These are phyloP conservation scores for Rhopalosiphum nymphaeae DNA, from an alignment of 2,888 invertebrate species.

Conservation along the genomic window DNA sequence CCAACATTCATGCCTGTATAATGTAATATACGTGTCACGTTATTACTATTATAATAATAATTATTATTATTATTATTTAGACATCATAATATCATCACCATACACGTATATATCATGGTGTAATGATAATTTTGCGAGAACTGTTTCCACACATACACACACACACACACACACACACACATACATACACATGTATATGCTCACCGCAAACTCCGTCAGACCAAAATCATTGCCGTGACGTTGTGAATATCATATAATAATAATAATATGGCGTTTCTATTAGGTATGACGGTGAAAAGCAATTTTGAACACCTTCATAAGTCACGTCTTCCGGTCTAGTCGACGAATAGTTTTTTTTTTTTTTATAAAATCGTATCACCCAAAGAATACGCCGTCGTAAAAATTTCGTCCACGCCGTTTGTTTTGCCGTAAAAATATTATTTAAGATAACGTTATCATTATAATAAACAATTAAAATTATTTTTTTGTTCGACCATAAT, in stretches of 20 bases:
- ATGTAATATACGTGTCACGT: not conserved
- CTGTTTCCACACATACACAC: not conserved
- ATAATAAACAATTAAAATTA: not conserved
- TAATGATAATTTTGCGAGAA: not conserved
- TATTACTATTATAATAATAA: not conserved
- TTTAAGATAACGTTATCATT: not conserved
- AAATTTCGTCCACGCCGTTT: not conserved
- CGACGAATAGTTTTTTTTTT: not conserved
- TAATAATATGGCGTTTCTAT: conserved; percentile 1
- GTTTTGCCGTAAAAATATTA: not conserved
- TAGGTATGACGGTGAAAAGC: conserved; percentile 26
- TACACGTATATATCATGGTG: too few species aligned
- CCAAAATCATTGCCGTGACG: not conserved
- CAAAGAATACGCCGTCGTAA: not conserved
- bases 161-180: not conserved
- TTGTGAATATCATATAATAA: not conserved
- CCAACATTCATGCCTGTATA: not conserved
- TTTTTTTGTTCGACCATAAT: not conserved
- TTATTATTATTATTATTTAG: not conserved
- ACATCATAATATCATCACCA: not conserved
- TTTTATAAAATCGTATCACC: not conserved
- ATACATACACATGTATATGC: not conserved
- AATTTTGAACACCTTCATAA: not conserved
- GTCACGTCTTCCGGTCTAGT: not conserved
- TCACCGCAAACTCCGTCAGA: not conserved